phyloP scores from a whole-genome alignment of 2,888 invertebrate genomes.

The Tortrix viridana region DNA sequence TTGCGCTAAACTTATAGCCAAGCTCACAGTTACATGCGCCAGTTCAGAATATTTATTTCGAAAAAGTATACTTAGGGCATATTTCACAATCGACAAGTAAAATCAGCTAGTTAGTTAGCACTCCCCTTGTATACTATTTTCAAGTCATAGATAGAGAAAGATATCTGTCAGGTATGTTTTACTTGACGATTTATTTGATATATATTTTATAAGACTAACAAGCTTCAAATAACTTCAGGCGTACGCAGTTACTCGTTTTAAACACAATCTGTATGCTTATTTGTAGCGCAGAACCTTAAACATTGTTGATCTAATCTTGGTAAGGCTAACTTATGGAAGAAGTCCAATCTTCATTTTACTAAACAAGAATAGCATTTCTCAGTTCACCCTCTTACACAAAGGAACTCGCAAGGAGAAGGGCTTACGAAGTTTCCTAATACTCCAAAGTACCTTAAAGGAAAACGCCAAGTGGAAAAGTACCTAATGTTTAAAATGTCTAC shows the following conservation, averaged over 20 bases:
- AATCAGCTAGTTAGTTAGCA: too few species aligned
- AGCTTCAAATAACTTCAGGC: too few species aligned
- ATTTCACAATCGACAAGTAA: too few species aligned
- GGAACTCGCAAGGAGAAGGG: constrained; percentile 35
- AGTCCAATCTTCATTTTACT: constrained; percentile 27
- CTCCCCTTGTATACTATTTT: too few species aligned
- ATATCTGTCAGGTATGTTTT: too few species aligned
- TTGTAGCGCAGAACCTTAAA: constrained; percentile 16
- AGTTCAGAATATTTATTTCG: too few species aligned
- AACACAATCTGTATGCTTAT: constrained; percentile 3
- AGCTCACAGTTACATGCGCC: too few species aligned
- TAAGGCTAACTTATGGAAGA: constrained; percentile 16
- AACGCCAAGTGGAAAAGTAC: constrained; percentile 38
- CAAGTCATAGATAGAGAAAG: too few species aligned
- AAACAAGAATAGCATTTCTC: constrained; percentile 34
- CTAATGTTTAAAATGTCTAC: constrained; percentile 38
- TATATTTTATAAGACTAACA: too few species aligned
- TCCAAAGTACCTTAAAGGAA: constrained; percentile 34
- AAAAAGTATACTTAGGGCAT: too few species aligned
- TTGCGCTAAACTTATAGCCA: constrained; percentile 1
- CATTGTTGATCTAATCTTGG: constrained; percentile 24
- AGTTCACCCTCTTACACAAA: constrained; percentile 30
- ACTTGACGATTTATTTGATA: too few species aligned
- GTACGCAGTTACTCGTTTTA: not conserved
- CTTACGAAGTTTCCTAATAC: constrained; percentile 39